Base-by-base conservation (phyloP, 2,888 invertebrate genomes). In the Pinctada fucata region DNA sequence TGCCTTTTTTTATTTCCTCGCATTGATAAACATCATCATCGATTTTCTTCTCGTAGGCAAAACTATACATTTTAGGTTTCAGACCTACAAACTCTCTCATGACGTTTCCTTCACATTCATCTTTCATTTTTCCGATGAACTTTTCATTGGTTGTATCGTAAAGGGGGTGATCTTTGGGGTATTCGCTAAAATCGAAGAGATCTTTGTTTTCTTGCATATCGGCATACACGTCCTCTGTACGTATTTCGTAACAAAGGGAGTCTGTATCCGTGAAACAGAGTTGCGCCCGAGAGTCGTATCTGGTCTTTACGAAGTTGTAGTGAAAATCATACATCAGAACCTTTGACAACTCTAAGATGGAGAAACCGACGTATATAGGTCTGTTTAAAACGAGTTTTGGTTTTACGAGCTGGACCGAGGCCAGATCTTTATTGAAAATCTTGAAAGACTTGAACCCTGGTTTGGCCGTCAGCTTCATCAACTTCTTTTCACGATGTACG, bases 141-240 rank as follows among this genome's bases (percentile, higher is more conserved):
- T 80, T 80, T 69, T 80, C 77, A 69, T 80, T 83, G 64, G 72
- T 78, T 45, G 68, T 69, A 74, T 79, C 76, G 64, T 78, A 63
- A 6, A 83, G 75, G 69, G 76, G 76, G 58, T 83, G 70, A 10
- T 81, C 65, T 75, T 78, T 76, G 31, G 79, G 79, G 65, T 78
- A 78, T 49, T 76, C 75, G 71, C 75, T 78, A 31, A 80, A 75
- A 70, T 83, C 79, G 74, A 75, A 79, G n/a, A 71, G 49, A 47
- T 79, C 69, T 76, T 78, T 78, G 68, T 66, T 72, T 45, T 78
- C 73, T 51, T 64, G 48, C 68, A 87, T 83, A 79, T 90, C 90
- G 77, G 88, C 83, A 85, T 93, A 93, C 63, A 92, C 76, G 82
- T 93, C 91, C 4, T 87, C 78, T 31, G 89, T 91, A 63, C 82